Evolutionary conservation across 2,797 vertebrate genomes (phyloP), one percentile per base, ranked within the genome.

Genomic region (Mionectes olivaceus): DNA sequence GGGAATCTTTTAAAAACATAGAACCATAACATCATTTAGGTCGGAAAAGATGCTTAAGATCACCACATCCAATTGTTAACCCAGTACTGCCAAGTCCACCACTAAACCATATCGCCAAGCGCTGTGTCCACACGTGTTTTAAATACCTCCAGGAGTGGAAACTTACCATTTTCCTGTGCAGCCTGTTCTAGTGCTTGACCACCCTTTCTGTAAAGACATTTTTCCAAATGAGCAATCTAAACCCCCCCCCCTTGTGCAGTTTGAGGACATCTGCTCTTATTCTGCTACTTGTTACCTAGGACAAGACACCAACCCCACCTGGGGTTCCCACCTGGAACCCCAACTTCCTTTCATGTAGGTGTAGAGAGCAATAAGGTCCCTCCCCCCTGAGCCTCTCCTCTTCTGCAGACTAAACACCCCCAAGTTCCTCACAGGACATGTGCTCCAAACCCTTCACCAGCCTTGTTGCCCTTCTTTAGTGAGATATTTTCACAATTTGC

Each of bases 251-350:
- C 16, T 17, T 53, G 7, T 19, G 32, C 18, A 78, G 19, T 21
- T 32, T 32, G 35, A 50, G 22, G n/a, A 5, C 11, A 10, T 39
- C 56, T 83, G 13, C 10, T 67, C 53, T 87, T 32, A 5, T 23
- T 47, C 60, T 73, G 4, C 28, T 1, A 4, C 28, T 39, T 49
- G 21, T 60, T 24, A 56, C 16, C 2, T 50, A 3, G 13, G 9
- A 61, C 18, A 78, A 67, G 28, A 78, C n/a, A 50, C 8, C 0
- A 0, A 21, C 5, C 1, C 24, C 6, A 11, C 14, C 28, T 61
- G 21, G 8, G 35, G 35, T 35, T 35, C 35, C 35, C 35, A 35
- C 35, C 35, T 35, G 35, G 35, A 35, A 35, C 35, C 35, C 35
- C 15, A 44, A 0, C 2, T 39, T 32, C n/a, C 24, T 56, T 24